Percentiles rank a stretch among this genome's conserved stretches.
These are phyloP conservation scores for Epinephelus malabaricus DNA, from an alignment of 2,797 vertebrate genomes.

Conservation along the genomic window DNA sequence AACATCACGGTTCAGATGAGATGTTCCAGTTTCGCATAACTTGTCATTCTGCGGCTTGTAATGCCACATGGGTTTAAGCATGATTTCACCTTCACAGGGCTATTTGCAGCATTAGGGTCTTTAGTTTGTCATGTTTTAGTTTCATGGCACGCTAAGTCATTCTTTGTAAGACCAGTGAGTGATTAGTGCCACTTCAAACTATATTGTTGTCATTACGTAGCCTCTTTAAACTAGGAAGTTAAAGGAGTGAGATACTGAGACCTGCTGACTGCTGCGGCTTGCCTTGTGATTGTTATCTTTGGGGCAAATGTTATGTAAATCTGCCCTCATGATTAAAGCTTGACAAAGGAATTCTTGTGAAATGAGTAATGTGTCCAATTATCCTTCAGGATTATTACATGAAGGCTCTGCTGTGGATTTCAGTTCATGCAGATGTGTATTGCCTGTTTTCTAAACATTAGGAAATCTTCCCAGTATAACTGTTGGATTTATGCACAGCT, in stretches of 20 bases:
- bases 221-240: slow-evolving; percentile 30
- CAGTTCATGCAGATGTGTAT: slow-evolving; percentile 24
- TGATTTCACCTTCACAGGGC: slow-evolving; percentile 38
- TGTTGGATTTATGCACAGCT: background rate
- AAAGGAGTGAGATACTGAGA: slow-evolving; percentile 14
- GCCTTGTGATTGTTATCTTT: slow-evolving; percentile 57
- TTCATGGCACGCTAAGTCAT: slow-evolving; percentile 12
- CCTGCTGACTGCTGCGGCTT: slow-evolving; percentile 22
- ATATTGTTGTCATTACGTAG: slow-evolving; percentile 30
- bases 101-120: slow-evolving; percentile 20
- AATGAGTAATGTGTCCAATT: slow-evolving; percentile 59
- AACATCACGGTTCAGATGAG: slow-evolving; percentile 34
- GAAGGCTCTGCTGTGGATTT: slow-evolving; percentile 7
- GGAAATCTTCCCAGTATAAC: slow-evolving; percentile 1
- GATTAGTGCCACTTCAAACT: slow-evolving; percentile 54
- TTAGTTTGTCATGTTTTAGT: slow-evolving; percentile 15
- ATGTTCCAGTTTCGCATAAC: slow-evolving; percentile 26
- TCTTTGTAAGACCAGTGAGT: slow-evolving; percentile 31
- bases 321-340: slow-evolving; percentile 50
- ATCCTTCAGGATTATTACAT: slow-evolving; percentile 36
- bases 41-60: slow-evolving; percentile 15
- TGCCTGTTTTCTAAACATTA: background rate
- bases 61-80: slow-evolving; percentile 24
- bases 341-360: slow-evolving; percentile 57
- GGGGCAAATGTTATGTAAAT: slow-evolving; percentile 60